These are phyloP conservation scores for Cololabis saira DNA, from an alignment of 2,113 vertebrate species.

Conservation along the genomic window DNA sequence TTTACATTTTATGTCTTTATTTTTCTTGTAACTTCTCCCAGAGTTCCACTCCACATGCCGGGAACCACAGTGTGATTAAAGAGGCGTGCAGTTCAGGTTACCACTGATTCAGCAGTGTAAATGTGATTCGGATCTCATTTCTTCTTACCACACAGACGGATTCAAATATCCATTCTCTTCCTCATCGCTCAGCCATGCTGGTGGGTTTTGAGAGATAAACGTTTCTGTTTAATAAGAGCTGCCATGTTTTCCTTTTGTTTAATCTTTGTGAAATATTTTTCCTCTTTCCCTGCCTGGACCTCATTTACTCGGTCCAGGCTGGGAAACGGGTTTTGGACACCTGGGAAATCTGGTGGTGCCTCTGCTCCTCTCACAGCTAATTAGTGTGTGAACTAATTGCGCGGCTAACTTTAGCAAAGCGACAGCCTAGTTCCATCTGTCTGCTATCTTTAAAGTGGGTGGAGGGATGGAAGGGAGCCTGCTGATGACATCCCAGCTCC, in stretches of 20 bases:
- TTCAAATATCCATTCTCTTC: constrained; percentile 13
- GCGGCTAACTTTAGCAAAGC: constrained; percentile 79
- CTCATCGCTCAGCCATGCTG: constrained; percentile 6
- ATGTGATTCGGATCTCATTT: not conserved
- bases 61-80: not conserved
- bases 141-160: constrained; percentile 1
- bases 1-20: not conserved
- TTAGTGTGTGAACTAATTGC: constrained; percentile 83
- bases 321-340: constrained; percentile 60
- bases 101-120: too few species aligned
- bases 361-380: constrained; percentile 76
- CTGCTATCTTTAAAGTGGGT: constrained; percentile 55
- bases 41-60: not conserved
- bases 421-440: constrained; percentile 74
- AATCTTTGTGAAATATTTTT: not conserved
- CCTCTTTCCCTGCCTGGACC: constrained; percentile 46
- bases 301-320: constrained; percentile 64
- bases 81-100: not conserved
- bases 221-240: not conserved
- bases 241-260: constrained; percentile 31
- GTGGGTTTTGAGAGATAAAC: constrained; percentile 11
- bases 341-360: constrained; percentile 66
- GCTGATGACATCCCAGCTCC: constrained; percentile 35
- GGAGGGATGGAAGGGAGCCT: constrained; percentile 36
- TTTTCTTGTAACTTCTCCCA: not conserved